Evolutionary conservation across 2,797 vertebrate genomes (phyloP), one percentile per base, ranked within the genome.

Genomic region (Oophaga sylvatica): DNA sequence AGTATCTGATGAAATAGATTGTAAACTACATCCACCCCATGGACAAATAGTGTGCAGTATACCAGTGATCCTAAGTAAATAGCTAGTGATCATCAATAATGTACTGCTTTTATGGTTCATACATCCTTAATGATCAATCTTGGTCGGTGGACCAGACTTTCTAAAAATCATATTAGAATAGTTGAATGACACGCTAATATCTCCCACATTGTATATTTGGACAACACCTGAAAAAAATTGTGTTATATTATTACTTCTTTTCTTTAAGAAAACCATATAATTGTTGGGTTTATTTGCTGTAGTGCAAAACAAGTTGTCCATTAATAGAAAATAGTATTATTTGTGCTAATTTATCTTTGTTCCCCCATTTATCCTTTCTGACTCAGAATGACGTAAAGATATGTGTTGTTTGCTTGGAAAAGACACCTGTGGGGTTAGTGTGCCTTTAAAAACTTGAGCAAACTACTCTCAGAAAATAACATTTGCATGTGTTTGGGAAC

Each of bases 401-500:
- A 8, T 2, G 78, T 73, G 22, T 77, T 83, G 62, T 60, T 87
- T 57, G 31, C 65, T 59, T 83, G 45, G 57, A 68, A 60, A 84
- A 84, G 53, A 62, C 75, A 88, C 87, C 87, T 84, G 87, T 84
- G 76, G 75, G 77, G 65, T 84, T 83, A 87, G 71, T 41, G 56
- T 63, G 35, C 11, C 35, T 73, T 29, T 75, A 87, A 59, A 31
- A 87, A 68, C 29, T 45, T 79, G 26, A 79, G 73, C 35, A 79
- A 68, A 76, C 71, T 67, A 17, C 29, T 59, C 59, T 65, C n/a
- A 83, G 71, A 84, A 62, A 79, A 84, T 71, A 26, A 22, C 53
- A 84, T 84, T 79, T 88, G 41, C 65, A 84, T 84, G 68, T 48
- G 35, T 71, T 68, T 59, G 48, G 22, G 80, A 60, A 70, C 78